phyloP scores from a whole-genome alignment of 1,140 invertebrate species.

The Pissodes strobi region DNA sequence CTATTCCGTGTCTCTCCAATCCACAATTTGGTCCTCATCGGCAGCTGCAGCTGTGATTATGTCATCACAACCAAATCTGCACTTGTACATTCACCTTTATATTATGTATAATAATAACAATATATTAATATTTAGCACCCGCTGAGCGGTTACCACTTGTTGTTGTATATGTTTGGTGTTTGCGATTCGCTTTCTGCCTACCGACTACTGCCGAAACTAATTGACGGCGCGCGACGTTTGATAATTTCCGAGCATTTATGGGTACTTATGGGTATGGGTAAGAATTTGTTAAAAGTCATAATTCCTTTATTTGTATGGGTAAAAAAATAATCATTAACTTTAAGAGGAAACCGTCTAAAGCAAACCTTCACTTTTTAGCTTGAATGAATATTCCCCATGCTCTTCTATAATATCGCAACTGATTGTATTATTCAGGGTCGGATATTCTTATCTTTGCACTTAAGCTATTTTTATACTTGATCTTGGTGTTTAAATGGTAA shows the following conservation, averaged over 20 bases:
- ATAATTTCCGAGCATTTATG: neutral
- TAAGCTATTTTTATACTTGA: constrained; percentile 8
- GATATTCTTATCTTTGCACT: neutral
- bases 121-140: constrained; percentile 52
- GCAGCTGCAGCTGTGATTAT: constrained; percentile 53
- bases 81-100: constrained; percentile 56
- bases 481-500: constrained; percentile 5
- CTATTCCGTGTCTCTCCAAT: constrained; percentile 43
- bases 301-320: too few relatives aligned
- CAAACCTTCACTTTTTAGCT: too few relatives aligned
- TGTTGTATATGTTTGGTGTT: constrained; percentile 58
- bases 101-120: constrained; percentile 53
- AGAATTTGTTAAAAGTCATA: too few relatives aligned
- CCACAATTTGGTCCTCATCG: constrained; percentile 43
- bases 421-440: too few relatives aligned
- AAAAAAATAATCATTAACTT: too few relatives aligned
- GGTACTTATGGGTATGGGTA: too few relatives aligned
- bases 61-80: constrained; percentile 54
- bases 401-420: too few relatives aligned
- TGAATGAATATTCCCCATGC: too few relatives aligned
- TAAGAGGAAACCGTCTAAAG: too few relatives aligned
- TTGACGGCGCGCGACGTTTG: neutral
- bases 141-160: constrained; percentile 55
- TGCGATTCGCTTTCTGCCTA: constrained; percentile 48
- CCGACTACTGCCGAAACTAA: constrained; percentile 31